Evolutionary conservation across 2,888 invertebrate species (phyloP).

Genomic region (Mantis religiosa): DNA sequence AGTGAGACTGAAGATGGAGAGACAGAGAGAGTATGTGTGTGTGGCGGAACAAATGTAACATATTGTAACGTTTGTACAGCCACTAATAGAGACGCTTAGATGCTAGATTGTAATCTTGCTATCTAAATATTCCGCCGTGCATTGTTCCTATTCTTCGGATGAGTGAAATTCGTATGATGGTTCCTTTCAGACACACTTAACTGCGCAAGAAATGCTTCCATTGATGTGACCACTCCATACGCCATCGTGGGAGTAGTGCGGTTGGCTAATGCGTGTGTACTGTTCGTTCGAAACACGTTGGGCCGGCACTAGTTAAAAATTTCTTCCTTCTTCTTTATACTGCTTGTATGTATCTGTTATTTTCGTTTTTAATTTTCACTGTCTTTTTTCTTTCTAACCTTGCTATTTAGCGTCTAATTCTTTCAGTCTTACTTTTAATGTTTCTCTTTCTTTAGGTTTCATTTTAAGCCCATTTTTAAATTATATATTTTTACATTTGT

Average conservation of each 20-base stretch:
- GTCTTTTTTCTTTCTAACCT: no score
- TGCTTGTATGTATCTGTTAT: no score
- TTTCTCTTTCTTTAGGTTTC: no score
- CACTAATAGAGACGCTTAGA: background rate
- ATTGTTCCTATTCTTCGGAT: background rate
- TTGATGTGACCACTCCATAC: background rate
- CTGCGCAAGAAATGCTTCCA: background rate
- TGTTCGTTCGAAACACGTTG: background rate
- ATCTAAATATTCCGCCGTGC: background rate
- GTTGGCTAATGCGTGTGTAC: background rate
- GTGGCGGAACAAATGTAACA: background rate
- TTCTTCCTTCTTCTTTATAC: background rate
- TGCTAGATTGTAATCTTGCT: background rate
- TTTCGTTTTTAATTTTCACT: no score
- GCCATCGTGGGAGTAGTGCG: background rate
- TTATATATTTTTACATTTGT: no score
- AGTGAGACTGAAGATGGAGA: no score
- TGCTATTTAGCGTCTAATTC: no score
- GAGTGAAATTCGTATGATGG: background rate
- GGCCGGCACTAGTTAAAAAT: background rate
- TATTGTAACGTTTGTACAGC: background rate
- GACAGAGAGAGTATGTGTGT: background rate
- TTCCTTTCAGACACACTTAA: background rate
- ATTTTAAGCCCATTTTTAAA: no score
- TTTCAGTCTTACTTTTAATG: no score